Percentiles rank a stretch among this genome's conserved stretches.
Conservation (phyloP, 1,140 invertebrate genomes). For the Dolichoris vasculosae region DNA sequence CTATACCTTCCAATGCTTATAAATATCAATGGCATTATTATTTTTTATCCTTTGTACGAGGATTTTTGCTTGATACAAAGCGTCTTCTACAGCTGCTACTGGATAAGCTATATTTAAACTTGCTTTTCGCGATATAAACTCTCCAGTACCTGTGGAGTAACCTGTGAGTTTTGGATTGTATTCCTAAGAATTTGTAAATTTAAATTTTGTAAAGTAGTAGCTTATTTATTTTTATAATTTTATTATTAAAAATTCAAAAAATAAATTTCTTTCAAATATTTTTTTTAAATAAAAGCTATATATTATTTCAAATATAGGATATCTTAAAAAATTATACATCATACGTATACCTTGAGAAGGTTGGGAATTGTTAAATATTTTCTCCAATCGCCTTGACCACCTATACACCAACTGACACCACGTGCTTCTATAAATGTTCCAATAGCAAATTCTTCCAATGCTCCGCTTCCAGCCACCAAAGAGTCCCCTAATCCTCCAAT, state of each 20-base stretch:
- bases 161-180: slow-evolving; percentile 81
- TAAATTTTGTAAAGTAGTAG: background rate
- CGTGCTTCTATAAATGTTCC: slow-evolving; percentile 85
- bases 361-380: slow-evolving; percentile 83
- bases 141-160: slow-evolving; percentile 82
- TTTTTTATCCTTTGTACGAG: slow-evolving; percentile 82
- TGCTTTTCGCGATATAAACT: slow-evolving; percentile 80
- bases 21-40: slow-evolving; percentile 78
- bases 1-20: slow-evolving; percentile 85
- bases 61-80: slow-evolving; percentile 79
- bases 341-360: slow-evolving; percentile 77
- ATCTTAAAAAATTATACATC: background rate
- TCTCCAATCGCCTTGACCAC: slow-evolving; percentile 82
- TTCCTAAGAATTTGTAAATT: slow-evolving; percentile 63
- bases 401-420: slow-evolving; percentile 86
- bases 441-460: slow-evolving; percentile 82
- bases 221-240: background rate
- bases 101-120: slow-evolving; percentile 82
- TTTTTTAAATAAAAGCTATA: no score
- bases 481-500: slow-evolving; percentile 88
- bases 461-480: slow-evolving; percentile 84
- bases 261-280: background rate
- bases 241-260: background rate
- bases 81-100: slow-evolving; percentile 83
- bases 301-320: background rate